Base-by-base conservation (phyloP, 2,797 vertebrate genomes). In the Gouania willdenowi region DNA sequence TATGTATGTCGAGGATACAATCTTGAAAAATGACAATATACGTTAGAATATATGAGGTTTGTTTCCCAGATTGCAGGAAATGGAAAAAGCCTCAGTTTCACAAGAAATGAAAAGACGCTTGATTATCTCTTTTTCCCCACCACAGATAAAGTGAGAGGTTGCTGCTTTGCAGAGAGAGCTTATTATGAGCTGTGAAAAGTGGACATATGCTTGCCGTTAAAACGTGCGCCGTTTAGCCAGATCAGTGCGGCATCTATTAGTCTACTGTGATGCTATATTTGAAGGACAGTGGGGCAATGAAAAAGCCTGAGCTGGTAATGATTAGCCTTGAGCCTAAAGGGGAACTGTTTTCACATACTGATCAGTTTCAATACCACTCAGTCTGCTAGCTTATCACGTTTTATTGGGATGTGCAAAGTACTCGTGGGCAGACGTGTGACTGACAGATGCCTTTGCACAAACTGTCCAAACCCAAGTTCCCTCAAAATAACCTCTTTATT, bases 201-300 rank as follows among this genome's bases (percentile, higher is more conserved):
- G 69, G 65, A 71, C 69, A 77, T 73, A 67, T 74, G 70, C 62
- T 71, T 8, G 28, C 27, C 41, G 54, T 73, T 72, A 53, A 41
- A 30, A 53, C 29, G 21, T 44, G 57, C 42, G 51, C 39, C 65
- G 77, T 68, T 81, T 72, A 56, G 43, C 33, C 62, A 62, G 70
- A 84, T 77, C 77, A 79, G 39, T 32, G 23, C 30, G 2, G 39
- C 63, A 37, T 74, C 77, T 76, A 82, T 86, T 85, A 71, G 64
- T 44, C 25, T 3, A 36, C 57, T 22, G 44, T 55, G 57, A 73
- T 59, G 61, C 55, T 38, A 26, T 19, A 70, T 77, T 42, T 66
- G 74, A 82, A 83, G 81, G 79, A 83, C 75, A 67, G 75, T 37
- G 61, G 54, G 43, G 74, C 59, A 81, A 78, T 84, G 74, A 79